phyloP scores from a whole-genome alignment of 1,140 invertebrate species.

The Xylocopa sonorina region DNA sequence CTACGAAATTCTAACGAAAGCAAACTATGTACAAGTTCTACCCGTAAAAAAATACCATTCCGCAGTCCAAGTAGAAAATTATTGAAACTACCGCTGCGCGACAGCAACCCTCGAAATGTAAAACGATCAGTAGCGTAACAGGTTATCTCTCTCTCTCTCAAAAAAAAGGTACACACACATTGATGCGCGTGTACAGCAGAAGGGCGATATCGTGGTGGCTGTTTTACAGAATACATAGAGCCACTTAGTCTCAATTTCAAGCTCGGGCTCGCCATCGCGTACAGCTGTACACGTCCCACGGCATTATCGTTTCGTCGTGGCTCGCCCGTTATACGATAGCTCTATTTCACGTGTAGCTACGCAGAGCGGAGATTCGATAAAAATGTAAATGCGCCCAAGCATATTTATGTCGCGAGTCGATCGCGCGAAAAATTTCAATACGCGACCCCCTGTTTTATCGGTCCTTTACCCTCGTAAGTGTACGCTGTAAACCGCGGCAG shows the following conservation, averaged over 20 bases:
- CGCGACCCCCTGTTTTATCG: background rate
- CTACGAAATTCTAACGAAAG: too few relatives aligned
- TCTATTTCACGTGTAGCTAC: slow-evolving; percentile 29
- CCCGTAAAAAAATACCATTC: background rate
- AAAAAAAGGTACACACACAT: slow-evolving; percentile 8
- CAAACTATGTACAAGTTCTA: too few relatives aligned
- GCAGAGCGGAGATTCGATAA: slow-evolving; percentile 50
- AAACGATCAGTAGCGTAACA: background rate
- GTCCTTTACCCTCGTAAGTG: background rate
- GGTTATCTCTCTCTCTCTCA: background rate
- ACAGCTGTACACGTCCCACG: slow-evolving; percentile 25
- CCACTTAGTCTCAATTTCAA: slow-evolving; percentile 41
- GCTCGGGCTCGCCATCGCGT: background rate
- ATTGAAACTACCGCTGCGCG: too few relatives aligned
- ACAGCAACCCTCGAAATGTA: background rate
- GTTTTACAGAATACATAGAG: slow-evolving; percentile 10
- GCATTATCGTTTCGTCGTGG: slow-evolving; percentile 33
- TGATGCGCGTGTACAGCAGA: background rate
- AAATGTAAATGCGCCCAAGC: slow-evolving; percentile 51
- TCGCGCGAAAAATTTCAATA: slow-evolving; percentile 41
- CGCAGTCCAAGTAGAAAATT: background rate
- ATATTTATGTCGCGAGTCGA: slow-evolving; percentile 48
- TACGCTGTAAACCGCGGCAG: background rate
- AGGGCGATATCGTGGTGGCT: background rate
- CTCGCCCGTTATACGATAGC: slow-evolving; percentile 12